These are phyloP conservation scores for Harpagifer antarcticus DNA, from an alignment of 2,797 vertebrate species.

Conservation along the genomic window DNA sequence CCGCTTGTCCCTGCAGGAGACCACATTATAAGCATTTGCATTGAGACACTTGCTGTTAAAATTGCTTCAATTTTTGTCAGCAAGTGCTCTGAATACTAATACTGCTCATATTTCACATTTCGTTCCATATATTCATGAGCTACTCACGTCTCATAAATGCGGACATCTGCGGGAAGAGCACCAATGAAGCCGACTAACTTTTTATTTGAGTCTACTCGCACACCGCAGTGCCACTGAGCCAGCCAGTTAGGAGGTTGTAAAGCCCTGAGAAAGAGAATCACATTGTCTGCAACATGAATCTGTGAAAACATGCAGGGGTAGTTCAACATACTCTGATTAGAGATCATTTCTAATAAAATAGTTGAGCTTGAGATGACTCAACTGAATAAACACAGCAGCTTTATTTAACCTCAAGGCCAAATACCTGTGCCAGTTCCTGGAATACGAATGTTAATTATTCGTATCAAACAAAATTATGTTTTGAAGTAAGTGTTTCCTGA, in stretches of 20 bases:
- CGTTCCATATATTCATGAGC: constrained; percentile 24
- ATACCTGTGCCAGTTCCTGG: constrained; percentile 15
- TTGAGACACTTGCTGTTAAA: constrained; percentile 25
- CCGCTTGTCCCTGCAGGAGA: constrained; percentile 87
- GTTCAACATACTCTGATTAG: constrained; percentile 34
- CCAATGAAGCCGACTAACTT: constrained; percentile 97
- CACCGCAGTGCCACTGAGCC: constrained; percentile 93
- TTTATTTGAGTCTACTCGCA: constrained; percentile 91
- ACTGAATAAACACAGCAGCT: constrained; percentile 23
- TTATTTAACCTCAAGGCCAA: constrained; percentile 27
- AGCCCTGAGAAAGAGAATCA: constrained; percentile 83
- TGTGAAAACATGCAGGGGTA: constrained; percentile 28
- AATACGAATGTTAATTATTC: constrained; percentile 45
- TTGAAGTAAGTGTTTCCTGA: constrained; percentile 44
- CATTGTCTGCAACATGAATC: constrained; percentile 14
- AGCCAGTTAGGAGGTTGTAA: constrained; percentile 93
- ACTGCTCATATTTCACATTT: constrained; percentile 12
- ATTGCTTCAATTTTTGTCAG: neutral
- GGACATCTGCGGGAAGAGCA: constrained; percentile 91
- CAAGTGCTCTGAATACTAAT: constrained; percentile 24
- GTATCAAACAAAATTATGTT: constrained; percentile 58
- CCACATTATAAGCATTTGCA: constrained; percentile 30
- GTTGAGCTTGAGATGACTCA: constrained; percentile 1
- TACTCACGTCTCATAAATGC: constrained; percentile 92
- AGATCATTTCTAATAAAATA: constrained; percentile 21